phyloP scores from a whole-genome alignment of 2,888 invertebrate genomes.

The Drosophila multiciliata region DNA sequence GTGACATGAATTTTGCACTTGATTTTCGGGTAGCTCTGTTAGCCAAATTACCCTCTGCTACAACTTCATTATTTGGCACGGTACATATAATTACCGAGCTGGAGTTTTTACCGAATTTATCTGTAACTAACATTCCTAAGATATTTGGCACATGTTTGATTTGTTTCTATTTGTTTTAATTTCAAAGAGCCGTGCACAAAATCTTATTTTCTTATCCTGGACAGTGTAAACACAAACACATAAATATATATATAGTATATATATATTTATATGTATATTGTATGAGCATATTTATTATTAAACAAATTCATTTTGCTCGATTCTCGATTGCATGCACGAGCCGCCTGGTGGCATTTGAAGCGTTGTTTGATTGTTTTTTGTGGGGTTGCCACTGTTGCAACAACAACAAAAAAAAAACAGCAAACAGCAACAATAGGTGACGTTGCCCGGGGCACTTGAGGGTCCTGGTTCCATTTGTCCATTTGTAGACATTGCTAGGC shows the following conservation, averaged over 20 bases:
- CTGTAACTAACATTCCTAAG: not conserved
- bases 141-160: not conserved
- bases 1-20: conserved; percentile 57
- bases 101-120: not conserved
- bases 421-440: conserved; percentile 32
- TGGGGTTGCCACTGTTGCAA: conserved; percentile 40
- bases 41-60: conserved; percentile 15
- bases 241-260: not conserved
- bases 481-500: conserved; percentile 61
- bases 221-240: conserved; percentile 26
- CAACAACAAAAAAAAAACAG: not conserved
- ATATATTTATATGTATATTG: conserved; percentile 2
- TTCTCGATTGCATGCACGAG: conserved; percentile 63
- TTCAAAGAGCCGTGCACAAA: not conserved
- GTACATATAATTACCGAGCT: conserved; percentile 2
- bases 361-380: conserved; percentile 71
- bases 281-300: conserved; percentile 63
- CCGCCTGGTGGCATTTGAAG: conserved; percentile 49
- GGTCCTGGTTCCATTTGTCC: conserved; percentile 54
- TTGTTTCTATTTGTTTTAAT: not conserved
- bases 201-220: not conserved
- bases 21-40: conserved; percentile 40
- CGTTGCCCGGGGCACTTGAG: conserved; percentile 74
- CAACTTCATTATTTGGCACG: not conserved
- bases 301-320: conserved; percentile 65